These are phyloP conservation scores for Pyrochroa serraticornis DNA, from an alignment of 2,888 invertebrate genomes.

Conservation along the genomic window DNA sequence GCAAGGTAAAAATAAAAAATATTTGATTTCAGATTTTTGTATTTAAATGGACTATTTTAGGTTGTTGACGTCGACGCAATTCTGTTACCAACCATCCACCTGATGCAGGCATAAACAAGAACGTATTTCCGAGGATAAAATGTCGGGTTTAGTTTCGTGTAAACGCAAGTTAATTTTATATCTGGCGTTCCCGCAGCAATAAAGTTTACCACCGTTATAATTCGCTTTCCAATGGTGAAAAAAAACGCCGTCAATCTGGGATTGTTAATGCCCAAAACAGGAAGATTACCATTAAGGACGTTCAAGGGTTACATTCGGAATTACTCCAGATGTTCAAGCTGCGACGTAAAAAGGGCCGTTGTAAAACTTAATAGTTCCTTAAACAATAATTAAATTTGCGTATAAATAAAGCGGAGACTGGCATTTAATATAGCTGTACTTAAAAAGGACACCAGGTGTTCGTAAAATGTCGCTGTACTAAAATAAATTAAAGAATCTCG, in stretches of 20 bases:
- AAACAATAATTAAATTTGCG: slow-evolving; percentile 14
- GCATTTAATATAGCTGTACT: slow-evolving; percentile 21
- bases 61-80: too few species aligned
- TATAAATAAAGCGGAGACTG: slow-evolving; percentile 17
- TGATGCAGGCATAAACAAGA: too few species aligned
- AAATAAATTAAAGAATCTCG: slow-evolving; percentile 37
- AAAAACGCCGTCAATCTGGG: neutral
- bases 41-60: too few species aligned
- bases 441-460: slow-evolving; percentile 32
- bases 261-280: neutral
- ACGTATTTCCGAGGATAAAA: too few species aligned
- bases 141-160: too few species aligned
- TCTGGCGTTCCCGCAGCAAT: too few species aligned
- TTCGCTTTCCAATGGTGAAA: too few species aligned
- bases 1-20: too few species aligned
- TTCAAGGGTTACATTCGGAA: neutral
- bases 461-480: slow-evolving; percentile 22
- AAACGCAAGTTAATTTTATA: too few species aligned
- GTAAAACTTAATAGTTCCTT: slow-evolving; percentile 9
- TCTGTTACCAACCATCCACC: too few species aligned
- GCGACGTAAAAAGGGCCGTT: neutral
- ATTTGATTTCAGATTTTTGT: too few species aligned
- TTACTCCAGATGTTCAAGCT: neutral
- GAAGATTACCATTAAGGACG: neutral
- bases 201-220: too few species aligned